phyloP scores from a whole-genome alignment of 2,113 vertebrate genomes.

The Carassius auratus region DNA sequence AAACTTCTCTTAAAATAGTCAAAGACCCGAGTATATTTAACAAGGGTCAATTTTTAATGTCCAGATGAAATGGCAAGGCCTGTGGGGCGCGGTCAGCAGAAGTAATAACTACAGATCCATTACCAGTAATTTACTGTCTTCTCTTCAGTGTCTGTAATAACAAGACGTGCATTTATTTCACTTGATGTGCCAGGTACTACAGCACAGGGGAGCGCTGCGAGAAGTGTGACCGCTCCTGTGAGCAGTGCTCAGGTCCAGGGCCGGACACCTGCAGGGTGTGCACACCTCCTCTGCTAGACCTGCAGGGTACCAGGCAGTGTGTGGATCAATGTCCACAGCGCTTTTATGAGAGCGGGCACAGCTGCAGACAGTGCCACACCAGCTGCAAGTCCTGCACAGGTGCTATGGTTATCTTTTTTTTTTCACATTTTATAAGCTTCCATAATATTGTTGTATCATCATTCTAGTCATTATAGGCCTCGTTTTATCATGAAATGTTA shows the following conservation, averaged over 20 bases:
- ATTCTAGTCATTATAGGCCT: neutral
- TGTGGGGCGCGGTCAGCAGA: neutral
- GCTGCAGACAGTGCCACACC: slow-evolving; percentile 69
- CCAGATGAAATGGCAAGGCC: neutral
- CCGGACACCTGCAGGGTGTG: slow-evolving; percentile 69
- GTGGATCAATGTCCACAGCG: slow-evolving; percentile 66
- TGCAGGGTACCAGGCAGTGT: slow-evolving; percentile 72
- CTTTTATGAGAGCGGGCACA: slow-evolving; percentile 64
- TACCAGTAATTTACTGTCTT: too few species aligned
- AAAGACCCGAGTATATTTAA: too few species aligned
- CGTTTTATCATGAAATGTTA: neutral
- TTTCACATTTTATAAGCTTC: slow-evolving; percentile 56
- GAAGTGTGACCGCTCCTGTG: slow-evolving; percentile 68
- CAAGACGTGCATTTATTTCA: neutral
- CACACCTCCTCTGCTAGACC: slow-evolving; percentile 63
- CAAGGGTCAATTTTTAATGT: too few species aligned
- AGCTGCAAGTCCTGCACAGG: slow-evolving; percentile 79
- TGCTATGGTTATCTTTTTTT: slow-evolving; percentile 37
- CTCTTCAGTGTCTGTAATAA: too few species aligned
- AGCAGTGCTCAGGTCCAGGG: slow-evolving; percentile 65
- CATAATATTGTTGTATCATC: neutral
- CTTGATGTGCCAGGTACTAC: slow-evolving; percentile 72
- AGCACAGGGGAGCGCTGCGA: slow-evolving; percentile 67
- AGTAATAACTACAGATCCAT: too few species aligned
- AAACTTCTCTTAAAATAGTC: too few species aligned